Conservation (phyloP, 2,797 vertebrate genomes). For the Telmatherina bonti region DNA sequence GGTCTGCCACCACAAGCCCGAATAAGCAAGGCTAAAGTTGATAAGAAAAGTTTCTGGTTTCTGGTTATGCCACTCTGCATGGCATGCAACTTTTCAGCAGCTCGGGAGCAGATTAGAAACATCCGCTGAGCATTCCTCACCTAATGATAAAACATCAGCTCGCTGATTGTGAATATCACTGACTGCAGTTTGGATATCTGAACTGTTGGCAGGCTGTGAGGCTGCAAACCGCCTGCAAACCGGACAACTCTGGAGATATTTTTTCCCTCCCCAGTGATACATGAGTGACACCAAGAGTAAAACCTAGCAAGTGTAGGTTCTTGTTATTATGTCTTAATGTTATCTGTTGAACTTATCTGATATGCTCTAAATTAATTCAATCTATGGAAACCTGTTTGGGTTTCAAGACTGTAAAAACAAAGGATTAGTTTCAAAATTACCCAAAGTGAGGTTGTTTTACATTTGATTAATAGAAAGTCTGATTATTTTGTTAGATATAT, state of each 20-base stretch:
- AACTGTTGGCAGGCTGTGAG: slow-evolving; percentile 57
- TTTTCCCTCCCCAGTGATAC: slow-evolving; percentile 12
- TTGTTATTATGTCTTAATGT: neutral
- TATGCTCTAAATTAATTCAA: neutral
- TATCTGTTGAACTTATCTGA: neutral
- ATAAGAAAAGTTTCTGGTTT: slow-evolving; percentile 59
- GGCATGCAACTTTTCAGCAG: slow-evolving; percentile 54
- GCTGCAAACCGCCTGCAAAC: slow-evolving; percentile 43
- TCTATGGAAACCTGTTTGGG: neutral
- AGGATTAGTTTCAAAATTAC: neutral
- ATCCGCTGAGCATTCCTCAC: slow-evolving; percentile 60
- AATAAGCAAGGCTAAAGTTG: slow-evolving; percentile 26
- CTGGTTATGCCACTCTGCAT: slow-evolving; percentile 35
- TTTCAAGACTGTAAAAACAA: neutral
- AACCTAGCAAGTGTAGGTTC: neutral
- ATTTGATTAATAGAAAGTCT: slow-evolving; percentile 10
- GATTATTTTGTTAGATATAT: neutral
- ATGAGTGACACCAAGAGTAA: slow-evolving; percentile 14
- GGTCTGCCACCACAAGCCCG: slow-evolving; percentile 55
- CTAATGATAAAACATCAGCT: slow-evolving; percentile 75
- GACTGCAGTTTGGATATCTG: slow-evolving; percentile 65
- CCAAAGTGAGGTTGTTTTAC: neutral
- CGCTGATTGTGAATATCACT: slow-evolving; percentile 76
- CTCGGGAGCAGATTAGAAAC: slow-evolving; percentile 67
- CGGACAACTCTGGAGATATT: slow-evolving; percentile 24